Conservation (phyloP, 2,797 vertebrate species). For the Gobio occitaniae region DNA sequence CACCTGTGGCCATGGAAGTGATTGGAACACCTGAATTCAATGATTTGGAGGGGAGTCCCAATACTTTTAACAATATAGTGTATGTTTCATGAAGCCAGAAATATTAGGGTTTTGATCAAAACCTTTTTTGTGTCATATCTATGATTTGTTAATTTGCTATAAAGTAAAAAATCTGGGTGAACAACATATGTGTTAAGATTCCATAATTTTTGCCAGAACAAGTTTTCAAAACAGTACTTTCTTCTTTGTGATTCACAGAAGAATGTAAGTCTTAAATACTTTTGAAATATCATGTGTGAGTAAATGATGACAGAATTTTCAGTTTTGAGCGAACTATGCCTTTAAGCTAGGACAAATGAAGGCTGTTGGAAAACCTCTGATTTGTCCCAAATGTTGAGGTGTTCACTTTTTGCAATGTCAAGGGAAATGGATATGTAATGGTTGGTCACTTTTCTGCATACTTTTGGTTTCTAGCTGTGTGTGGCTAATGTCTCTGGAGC, state of each 20-base stretch:
- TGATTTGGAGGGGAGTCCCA: no score
- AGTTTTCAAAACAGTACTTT: neutral
- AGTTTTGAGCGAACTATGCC: neutral
- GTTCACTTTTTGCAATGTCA: conserved; percentile 41
- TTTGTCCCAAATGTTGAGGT: conserved; percentile 33
- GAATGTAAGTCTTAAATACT: neutral
- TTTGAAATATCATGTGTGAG: neutral
- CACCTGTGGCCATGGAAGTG: no score
- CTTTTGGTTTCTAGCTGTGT: conserved; percentile 29
- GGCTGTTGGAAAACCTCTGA: conserved; percentile 33
- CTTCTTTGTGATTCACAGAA: neutral
- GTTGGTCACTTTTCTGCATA: conserved; percentile 45
- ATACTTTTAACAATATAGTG: no score
- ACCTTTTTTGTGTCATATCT: no score
- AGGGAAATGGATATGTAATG: conserved; percentile 44
- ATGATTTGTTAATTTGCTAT: no score
- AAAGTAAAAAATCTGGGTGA: no score
- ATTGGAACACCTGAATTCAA: no score
- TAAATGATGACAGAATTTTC: neutral
- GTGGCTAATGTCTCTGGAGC: conserved; percentile 28
- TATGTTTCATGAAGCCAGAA: no score
- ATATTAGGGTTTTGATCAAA: no score
- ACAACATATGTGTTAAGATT: no score
- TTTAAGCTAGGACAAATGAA: conserved; percentile 30
- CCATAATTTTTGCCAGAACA: no score